A percentile compares a stretch with the other conserved stretches of the same genome.
These are phyloP conservation scores for Scopus umbretta DNA, from an alignment of 2,113 vertebrate species.

Conservation along the genomic window DNA sequence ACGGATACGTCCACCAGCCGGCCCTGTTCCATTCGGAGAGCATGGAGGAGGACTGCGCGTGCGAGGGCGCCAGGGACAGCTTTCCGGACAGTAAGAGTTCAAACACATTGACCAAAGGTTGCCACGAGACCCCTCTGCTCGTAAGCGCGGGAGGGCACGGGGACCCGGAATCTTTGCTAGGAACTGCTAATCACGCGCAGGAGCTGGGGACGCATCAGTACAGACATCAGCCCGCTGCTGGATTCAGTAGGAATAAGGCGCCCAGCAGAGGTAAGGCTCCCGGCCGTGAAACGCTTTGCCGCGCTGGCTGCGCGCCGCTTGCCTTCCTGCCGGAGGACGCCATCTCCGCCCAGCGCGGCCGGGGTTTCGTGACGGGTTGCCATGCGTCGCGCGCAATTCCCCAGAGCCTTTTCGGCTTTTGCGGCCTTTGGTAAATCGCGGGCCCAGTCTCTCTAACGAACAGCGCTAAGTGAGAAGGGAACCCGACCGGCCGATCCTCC, in stretches of 20 bases:
- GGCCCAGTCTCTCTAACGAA: neutral
- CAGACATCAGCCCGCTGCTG: constrained; percentile 69
- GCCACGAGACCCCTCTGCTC: constrained; percentile 72
- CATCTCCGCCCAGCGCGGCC: fast-evolving
- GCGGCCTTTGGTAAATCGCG: neutral
- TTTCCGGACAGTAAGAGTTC: constrained; percentile 79
- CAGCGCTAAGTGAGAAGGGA: neutral
- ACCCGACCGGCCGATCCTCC: neutral
- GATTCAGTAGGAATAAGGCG: constrained; percentile 70
- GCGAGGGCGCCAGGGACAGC: constrained; percentile 71
- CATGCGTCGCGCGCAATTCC: neutral
- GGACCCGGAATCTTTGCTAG: constrained; percentile 83
- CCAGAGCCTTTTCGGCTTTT: neutral
- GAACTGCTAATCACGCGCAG: constrained; percentile 74
- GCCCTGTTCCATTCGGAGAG: constrained; percentile 88
- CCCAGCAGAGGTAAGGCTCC: constrained; percentile 83
- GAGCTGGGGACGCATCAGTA: constrained; percentile 81
- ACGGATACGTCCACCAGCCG: constrained; percentile 64
- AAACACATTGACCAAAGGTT: constrained; percentile 78
- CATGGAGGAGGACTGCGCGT: constrained; percentile 92
- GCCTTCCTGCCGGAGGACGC: neutral
- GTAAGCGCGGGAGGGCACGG: constrained; percentile 64
- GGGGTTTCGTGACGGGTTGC: neutral
- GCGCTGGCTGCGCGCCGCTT: neutral
- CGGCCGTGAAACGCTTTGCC: neutral